Evolutionary conservation across 2,113 vertebrate genomes (phyloP).

Genomic region (Pterocles burchelli): DNA sequence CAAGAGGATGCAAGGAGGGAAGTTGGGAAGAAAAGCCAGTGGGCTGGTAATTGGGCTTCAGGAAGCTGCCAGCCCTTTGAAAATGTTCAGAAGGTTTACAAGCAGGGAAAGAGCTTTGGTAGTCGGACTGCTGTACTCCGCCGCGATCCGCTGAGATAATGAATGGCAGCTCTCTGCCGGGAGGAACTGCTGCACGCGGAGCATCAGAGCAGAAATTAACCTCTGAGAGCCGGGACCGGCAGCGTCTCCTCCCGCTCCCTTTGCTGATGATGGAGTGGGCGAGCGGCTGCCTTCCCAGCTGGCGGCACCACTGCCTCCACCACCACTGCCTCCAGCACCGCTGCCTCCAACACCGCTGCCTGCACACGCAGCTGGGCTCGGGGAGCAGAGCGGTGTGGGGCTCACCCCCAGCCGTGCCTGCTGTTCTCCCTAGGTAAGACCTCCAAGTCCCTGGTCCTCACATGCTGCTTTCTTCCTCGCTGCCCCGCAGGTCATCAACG

Average conservation of each 20-base stretch:
- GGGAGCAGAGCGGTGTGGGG: background rate
- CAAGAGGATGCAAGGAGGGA: constrained; percentile 65
- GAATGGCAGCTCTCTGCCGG: constrained; percentile 72
- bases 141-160: constrained; percentile 75
- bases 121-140: constrained; percentile 66
- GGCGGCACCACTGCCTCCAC: background rate
- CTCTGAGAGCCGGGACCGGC: constrained; percentile 32
- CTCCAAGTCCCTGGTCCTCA: background rate
- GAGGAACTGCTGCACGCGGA: constrained; percentile 61
- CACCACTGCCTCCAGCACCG: background rate
- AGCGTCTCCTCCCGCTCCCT: constrained; percentile 28
- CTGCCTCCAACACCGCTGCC: background rate
- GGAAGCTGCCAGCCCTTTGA: constrained; percentile 77
- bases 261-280: background rate
- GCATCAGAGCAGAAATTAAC: constrained; percentile 80
- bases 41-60: constrained; percentile 83
- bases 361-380: background rate
- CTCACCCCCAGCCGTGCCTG: background rate
- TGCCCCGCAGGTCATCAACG: constrained; percentile 90
- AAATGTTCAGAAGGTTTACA: constrained; percentile 78
- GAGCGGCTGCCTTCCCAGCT: background rate
- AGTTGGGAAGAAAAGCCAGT: constrained; percentile 75
- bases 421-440: rapidly evolving
- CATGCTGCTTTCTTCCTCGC: rapidly evolving
- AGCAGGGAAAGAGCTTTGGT: constrained; percentile 75